phyloP scores from a whole-genome alignment of 2,888 invertebrate genomes.

The Dasysyrphus albostriatus region DNA sequence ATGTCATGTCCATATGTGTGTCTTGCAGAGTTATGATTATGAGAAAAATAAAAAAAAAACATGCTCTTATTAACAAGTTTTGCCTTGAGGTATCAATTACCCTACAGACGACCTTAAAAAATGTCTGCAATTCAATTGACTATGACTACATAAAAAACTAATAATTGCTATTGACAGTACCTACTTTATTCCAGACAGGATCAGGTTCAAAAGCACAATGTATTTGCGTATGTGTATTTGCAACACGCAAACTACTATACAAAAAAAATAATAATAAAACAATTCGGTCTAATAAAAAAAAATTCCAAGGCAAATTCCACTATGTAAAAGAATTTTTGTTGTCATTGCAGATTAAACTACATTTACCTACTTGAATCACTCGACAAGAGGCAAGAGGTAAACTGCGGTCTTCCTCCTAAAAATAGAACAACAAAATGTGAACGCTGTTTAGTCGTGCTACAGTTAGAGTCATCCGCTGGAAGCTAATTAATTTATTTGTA shows the following conservation, averaged over 20 bases:
- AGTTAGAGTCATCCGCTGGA: slow-evolving; percentile 52
- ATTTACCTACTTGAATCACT: slow-evolving; percentile 23
- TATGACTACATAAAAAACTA: slow-evolving; percentile 4
- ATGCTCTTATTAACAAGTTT: neutral
- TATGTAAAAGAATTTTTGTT: neutral
- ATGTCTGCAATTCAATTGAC: slow-evolving; percentile 30
- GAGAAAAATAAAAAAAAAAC: neutral
- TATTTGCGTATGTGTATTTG: neutral
- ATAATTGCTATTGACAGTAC: neutral
- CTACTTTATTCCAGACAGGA: slow-evolving; percentile 23
- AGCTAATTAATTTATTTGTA: slow-evolving; percentile 51
- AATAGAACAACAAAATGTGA: slow-evolving; percentile 11
- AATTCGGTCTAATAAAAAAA: neutral
- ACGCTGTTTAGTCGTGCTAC: neutral
- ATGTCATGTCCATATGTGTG: neutral
- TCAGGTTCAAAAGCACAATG: slow-evolving; percentile 23
- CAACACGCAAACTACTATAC: neutral
- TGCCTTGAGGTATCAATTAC: slow-evolving; percentile 32
- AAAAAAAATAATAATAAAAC: neutral
- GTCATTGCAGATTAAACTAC: slow-evolving; percentile 19
- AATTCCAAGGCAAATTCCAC: slow-evolving; percentile 20
- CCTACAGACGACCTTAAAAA: slow-evolving; percentile 21
- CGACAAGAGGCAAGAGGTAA: neutral
- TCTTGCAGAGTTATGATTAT: neutral
- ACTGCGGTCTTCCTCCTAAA: slow-evolving; percentile 3